Percentiles rank a stretch among this genome's conserved stretches.
Evolutionary conservation across 2,113 vertebrate species (phyloP).

Genomic region (Calonectris borealis): DNA sequence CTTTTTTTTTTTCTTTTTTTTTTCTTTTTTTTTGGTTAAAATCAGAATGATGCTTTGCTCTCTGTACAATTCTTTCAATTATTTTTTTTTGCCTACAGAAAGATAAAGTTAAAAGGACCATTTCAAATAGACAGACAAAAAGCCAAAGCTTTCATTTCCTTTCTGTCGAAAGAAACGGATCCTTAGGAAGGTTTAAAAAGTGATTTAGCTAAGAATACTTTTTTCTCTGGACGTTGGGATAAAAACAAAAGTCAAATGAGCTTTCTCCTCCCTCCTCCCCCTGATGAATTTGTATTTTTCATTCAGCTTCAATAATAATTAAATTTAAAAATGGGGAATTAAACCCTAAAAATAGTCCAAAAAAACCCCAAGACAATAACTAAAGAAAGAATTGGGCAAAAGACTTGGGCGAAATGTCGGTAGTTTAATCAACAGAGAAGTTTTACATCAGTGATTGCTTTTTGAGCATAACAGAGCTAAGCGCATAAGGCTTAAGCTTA

Average conservation of each 20-base stretch:
- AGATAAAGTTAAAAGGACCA: neutral
- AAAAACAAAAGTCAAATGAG: neutral
- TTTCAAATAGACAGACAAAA: neutral
- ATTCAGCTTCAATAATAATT: neutral
- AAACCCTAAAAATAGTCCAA: neutral
- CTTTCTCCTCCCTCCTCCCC: neutral
- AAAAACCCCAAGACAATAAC: neutral
- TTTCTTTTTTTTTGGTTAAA: neutral
- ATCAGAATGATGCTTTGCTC: neutral
- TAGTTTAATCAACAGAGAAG: neutral
- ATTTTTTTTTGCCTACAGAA: neutral
- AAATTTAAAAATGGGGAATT: neutral
- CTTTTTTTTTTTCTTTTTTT: neutral
- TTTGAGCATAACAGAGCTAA: neutral
- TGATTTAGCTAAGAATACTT: neutral
- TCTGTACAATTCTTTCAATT: neutral
- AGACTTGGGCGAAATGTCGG: neutral
- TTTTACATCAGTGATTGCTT: neutral
- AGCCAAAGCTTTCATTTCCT: neutral
- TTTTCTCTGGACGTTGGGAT: neutral
- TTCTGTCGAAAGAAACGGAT: neutral
- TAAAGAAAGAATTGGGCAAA: neutral
- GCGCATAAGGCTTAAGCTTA: neutral
- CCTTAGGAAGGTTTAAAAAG: neutral
- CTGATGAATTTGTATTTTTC: neutral